Base-by-base conservation (phyloP, 2,113 vertebrate species). In the Morphnarchus princeps region DNA sequence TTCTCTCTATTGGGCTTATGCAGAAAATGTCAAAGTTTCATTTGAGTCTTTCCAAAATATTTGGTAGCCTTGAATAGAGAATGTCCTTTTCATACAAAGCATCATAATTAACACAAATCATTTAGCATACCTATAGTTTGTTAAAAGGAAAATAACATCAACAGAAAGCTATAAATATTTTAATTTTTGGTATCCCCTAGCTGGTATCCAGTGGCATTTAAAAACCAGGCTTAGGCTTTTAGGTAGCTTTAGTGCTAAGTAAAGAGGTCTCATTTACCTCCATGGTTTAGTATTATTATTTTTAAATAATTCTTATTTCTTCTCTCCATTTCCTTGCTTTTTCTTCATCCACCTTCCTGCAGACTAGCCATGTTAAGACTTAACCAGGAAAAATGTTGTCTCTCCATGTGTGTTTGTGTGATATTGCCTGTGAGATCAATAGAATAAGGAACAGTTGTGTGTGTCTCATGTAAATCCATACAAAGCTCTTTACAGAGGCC, bases 251-350 rank as follows among this genome's bases (percentile, higher is more conserved):
- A 18, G 42, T 21, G 16, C 80, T 29, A 20, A 73, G 28, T 11
- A 55, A 45, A 54, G 47, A 24, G 15, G 2, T 79, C 38, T 38
- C 55, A 2, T 21, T 61, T 49, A 36, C 42, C 26, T 17, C 54
- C 49, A 25, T 6, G 0, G 0, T 49, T 43, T 5, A n/a, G 17
- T 9, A 2, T 15, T 16, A 2, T 32, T 45, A 3, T 38, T 47
- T 79, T 73, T 18, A 11, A n/a, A 42, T 5, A 40, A 7, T 52
- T 57, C 63, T 47, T 15, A 29, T 10, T 43, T 42, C 14, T 70
- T 25, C 42, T n/a, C 40, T 43, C 17, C 5, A 1, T 32, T 57
- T 58, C 59, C 34, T 57, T 36, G 24, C 49, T 36, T 45, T 45
- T 77, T 32, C 58, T 24, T 45, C 72, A 61, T 3, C 29, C 31